Conservation (phyloP, 2,888 invertebrate species). For the Calephelis perditalis region DNA sequence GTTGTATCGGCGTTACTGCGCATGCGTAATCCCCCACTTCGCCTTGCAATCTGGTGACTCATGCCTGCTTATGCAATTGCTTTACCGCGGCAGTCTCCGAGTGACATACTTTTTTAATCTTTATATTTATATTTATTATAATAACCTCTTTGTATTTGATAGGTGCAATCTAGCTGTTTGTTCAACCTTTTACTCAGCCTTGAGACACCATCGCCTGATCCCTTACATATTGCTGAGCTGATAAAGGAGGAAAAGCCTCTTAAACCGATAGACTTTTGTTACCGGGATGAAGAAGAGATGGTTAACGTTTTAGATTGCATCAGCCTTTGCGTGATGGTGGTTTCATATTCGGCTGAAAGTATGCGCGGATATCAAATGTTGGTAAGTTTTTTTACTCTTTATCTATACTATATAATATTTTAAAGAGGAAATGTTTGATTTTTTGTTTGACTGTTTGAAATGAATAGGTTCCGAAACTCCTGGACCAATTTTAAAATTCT, state of each 20-base stretch:
- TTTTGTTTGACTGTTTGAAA: too few species aligned
- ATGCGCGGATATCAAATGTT: conserved; percentile 94
- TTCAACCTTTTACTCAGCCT: conserved; percentile 94
- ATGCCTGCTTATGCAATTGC: too few species aligned
- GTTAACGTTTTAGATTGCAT: conserved; percentile 98
- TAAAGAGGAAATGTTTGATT: too few species aligned
- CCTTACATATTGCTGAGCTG: conserved; percentile 93
- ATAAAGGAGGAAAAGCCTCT: conserved; percentile 95
- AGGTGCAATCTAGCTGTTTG: conserved; percentile 93
- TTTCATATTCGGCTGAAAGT: conserved; percentile 98
- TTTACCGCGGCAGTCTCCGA: too few species aligned
- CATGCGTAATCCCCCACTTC: too few species aligned
- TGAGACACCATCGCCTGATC: conserved; percentile 96
- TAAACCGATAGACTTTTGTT: conserved; percentile 98
- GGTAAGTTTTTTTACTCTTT: conserved; percentile 67
- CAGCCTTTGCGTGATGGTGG: conserved; percentile 99
- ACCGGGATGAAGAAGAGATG: conserved; percentile 98
- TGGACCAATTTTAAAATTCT: too few species aligned
- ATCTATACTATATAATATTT: too few species aligned
- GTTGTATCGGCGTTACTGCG: too few species aligned
- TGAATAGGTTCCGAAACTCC: too few species aligned
- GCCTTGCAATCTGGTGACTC: too few species aligned
- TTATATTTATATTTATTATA: background rate
- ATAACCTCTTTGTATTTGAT: background rate
- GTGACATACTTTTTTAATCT: too few species aligned